Evolutionary conservation across 2,797 vertebrate species (phyloP), one percentile per base, ranked within the genome.

Genomic region (Crocodylus rhombifer): DNA sequence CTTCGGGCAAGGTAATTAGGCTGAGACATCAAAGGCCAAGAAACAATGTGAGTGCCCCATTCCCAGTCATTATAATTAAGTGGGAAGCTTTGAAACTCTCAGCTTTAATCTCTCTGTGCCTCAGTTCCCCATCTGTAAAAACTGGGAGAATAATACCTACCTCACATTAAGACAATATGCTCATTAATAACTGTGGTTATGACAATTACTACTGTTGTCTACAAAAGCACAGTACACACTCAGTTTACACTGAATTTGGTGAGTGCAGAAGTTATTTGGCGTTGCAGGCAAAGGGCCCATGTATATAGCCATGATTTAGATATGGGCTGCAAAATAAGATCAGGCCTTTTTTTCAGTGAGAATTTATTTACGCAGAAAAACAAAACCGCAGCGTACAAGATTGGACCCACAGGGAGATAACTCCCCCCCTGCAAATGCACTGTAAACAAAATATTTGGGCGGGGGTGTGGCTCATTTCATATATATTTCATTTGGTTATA

Each of bases 51-150:
- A 94, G 95, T 96, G 96, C 94, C 93, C 92, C 95, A 95, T 97
- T 96, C 95, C 85, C 88, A 96, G 96, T 93, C 93, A 92, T 96
- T 96, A 96, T 95, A 96, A 97, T 96, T 95, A 97, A 96, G 95
- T 92, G 94, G 91, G 92, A 76, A 95, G 94, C 96, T 97, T 97
- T 97, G 96, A 96, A 97, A 96, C 85, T 65, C 83, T 95, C 74
- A 61, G 92, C 96, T 97, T 96, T 95, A 95, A 96, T 97, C 95
- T 96, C 79, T 76, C 62, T 7, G 69, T 96, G 90, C 93, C 65
- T 77, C 57, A 71, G 91, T 95, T 95, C 88, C 93, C 96, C 90
- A 89, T 96, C 93, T 97, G 94, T 96, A 91, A 91, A 95, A 95
- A 74, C 20, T 79, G 36, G 91, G 92, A 80, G 90, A 86, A 87